Conservation (phyloP, 2,888 invertebrate genomes). For the Cephus spinipes region DNA sequence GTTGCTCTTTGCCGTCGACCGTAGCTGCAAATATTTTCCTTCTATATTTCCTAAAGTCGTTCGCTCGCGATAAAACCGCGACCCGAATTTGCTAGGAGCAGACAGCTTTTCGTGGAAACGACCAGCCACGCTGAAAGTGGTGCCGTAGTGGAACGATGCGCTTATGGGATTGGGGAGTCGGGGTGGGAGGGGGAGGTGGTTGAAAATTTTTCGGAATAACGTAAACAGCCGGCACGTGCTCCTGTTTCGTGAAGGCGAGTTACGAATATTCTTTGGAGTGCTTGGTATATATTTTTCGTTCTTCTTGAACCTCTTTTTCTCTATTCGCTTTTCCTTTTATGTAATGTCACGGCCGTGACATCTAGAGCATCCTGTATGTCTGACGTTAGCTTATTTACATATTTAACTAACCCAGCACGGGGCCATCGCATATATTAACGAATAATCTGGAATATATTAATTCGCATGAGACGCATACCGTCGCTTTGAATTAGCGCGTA, state of each 20-base stretch:
- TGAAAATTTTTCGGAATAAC: background rate
- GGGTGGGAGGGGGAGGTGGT: background rate
- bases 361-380: background rate
- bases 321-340: background rate
- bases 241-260: background rate
- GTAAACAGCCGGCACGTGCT: background rate
- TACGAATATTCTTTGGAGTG: background rate
- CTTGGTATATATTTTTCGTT: background rate
- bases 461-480: constrained; percentile 42
- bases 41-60: background rate
- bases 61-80: background rate
- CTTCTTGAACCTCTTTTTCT: background rate
- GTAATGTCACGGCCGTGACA: background rate
- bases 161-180: background rate
- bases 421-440: constrained; percentile 46
- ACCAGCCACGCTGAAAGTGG: background rate
- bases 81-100: background rate
- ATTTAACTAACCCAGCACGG: constrained; percentile 55
- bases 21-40: background rate
- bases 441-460: constrained; percentile 57
- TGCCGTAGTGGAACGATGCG: background rate
- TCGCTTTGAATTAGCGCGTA: constrained; percentile 44
- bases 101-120: background rate
- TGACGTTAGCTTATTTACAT: constrained; percentile 50
- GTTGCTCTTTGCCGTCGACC: background rate